Evolutionary conservation across 2,888 invertebrate genomes (phyloP), one percentile per base, ranked within the genome.

Genomic region (Lasius platythorax): DNA sequence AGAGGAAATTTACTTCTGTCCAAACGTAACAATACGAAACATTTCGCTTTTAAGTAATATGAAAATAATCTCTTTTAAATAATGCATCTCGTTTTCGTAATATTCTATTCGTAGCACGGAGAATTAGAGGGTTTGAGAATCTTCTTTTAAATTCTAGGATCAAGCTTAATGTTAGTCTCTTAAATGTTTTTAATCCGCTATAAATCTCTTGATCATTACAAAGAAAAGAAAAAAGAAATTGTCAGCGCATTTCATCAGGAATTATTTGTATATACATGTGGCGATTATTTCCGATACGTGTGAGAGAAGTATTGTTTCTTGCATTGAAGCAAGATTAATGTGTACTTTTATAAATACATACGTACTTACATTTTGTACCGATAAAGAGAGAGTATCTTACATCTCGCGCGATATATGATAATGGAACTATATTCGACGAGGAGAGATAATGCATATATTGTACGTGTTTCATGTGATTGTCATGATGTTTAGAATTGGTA

Each of bases 341-440:
- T 92, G 90, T 93, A 93, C 92, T 93, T 93, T 93, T 93, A 92
- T 93, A 93, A 90, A 92, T 88, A 92, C 91, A 84, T 86, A 91
- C 90, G 92, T 93, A 93, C 91, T 92, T 93, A 92, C 91, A 91
- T 93, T 93, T 93, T 93, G 85, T 92, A 92, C 91, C 86, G 89
- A 85, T 84, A 84, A 79, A 53, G n/a, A 53, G 53, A 53, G 53
- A 53, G n/a, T 87, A 88, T 85, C 86, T 89, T 82, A 75, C 82
- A 50, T 40, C 5, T 56, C 23, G 58, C n/a, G 33, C 56, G 28
- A 43, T n/a, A 61, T 5, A 9, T n/a, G 9, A 64, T 33, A 28
- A 58, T 18, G 78, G 56, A 82, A 50, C 37, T 79, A 63, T 84
- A 85, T 83, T 87, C 50, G 75, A 76, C 58, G 46, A 63, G 64